Evolutionary conservation across 2,888 invertebrate genomes (phyloP).

Genomic region (Tenthredo distinguenda): DNA sequence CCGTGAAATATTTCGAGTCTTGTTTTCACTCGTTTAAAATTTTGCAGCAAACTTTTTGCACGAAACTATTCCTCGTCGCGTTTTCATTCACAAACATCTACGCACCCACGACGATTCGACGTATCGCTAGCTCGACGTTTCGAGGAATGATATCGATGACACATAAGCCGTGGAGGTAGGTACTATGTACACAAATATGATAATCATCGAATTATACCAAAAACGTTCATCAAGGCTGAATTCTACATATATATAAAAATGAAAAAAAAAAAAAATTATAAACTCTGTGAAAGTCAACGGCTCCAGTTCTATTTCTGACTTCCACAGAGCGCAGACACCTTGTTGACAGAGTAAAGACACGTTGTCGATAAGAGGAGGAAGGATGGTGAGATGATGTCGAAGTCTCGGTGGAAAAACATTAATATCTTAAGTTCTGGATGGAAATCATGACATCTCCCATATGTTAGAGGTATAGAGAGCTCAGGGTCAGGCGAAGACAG

Average conservation of each 20-base stretch:
- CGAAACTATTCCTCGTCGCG: background rate
- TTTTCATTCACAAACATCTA: background rate
- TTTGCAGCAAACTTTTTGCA: background rate
- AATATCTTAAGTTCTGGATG: no score
- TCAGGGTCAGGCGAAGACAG: no score
- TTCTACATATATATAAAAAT: background rate
- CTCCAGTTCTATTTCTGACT: background rate
- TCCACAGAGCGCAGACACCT: background rate
- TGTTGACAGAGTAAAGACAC: conserved; percentile 2
- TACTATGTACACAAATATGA: background rate
- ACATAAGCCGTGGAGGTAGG: background rate
- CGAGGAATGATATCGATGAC: background rate
- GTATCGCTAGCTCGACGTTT: background rate
- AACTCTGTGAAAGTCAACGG: background rate
- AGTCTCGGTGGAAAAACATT: no score
- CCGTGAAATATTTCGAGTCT: background rate
- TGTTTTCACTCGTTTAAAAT: background rate
- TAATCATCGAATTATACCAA: background rate
- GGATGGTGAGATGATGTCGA: background rate
- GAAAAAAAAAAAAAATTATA: background rate
- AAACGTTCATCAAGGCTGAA: background rate
- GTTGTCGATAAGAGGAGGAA: conserved; percentile 1
- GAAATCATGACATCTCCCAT: no score
- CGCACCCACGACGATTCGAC: background rate
- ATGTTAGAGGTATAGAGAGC: no score